These are phyloP conservation scores for Phaethornis superciliosus DNA, from an alignment of 2,113 vertebrate species.

Conservation along the genomic window DNA sequence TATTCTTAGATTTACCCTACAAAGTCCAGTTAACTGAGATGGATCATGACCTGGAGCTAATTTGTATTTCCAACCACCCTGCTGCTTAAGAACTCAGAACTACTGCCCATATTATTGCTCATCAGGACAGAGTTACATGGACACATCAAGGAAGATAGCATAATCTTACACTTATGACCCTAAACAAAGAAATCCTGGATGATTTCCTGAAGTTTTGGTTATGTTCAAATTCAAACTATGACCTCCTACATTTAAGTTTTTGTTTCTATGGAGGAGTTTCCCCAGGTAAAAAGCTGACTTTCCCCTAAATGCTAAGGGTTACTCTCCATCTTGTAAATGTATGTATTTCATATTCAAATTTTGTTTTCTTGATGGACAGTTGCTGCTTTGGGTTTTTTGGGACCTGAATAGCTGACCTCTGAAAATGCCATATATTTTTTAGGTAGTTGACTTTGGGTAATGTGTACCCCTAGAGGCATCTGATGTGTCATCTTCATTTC, in stretches of 20 bases:
- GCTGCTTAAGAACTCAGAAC: neutral
- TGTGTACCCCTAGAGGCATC: neutral
- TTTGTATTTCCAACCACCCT: neutral
- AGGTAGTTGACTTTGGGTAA: neutral
- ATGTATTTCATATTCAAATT: neutral
- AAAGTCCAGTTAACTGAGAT: neutral
- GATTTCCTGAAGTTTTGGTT: neutral
- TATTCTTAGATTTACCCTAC: neutral
- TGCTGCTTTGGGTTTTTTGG: neutral
- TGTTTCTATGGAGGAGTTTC: neutral
- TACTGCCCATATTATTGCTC: neutral
- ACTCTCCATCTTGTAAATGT: neutral
- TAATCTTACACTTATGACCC: rapidly evolving
- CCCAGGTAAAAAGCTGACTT: neutral
- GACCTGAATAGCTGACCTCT: neutral
- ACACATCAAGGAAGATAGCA: neutral
- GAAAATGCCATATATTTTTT: neutral
- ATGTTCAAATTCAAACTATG: neutral
- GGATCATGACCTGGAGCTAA: neutral
- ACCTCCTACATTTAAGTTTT: neutral
- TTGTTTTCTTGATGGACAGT: neutral
- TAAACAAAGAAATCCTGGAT: neutral
- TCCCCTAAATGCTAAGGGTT: neutral
- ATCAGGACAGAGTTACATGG: neutral
- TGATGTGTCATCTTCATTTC: neutral